These are phyloP conservation scores for Semaprochilodus insignis DNA, from an alignment of 2,797 vertebrate genomes.

Conservation along the genomic window DNA sequence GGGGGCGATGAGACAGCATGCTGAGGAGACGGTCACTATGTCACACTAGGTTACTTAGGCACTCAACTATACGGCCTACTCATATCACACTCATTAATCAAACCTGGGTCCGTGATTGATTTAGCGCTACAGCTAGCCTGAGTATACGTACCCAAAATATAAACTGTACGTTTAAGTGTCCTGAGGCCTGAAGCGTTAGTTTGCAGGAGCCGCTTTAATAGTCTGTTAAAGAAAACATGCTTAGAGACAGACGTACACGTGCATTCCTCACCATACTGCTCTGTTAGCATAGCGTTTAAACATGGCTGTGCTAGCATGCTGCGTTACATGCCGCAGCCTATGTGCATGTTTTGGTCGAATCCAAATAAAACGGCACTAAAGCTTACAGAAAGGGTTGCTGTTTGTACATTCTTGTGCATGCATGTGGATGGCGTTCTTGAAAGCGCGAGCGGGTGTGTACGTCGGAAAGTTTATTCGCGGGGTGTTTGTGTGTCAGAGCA, in stretches of 20 bases:
- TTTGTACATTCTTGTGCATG: constrained; percentile 41
- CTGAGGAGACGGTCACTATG: constrained; percentile 27
- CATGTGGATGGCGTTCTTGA: neutral
- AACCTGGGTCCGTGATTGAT: neutral
- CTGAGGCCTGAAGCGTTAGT: neutral
- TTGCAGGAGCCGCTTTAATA: constrained; percentile 19
- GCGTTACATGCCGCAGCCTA: neutral
- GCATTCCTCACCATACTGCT: constrained; percentile 8
- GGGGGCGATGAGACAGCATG: constrained; percentile 10
- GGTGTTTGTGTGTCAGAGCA: constrained; percentile 42
- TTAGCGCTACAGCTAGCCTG: neutral
- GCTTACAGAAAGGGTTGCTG: constrained; percentile 1
- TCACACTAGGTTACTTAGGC: constrained; percentile 28
- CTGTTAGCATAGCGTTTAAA: constrained; percentile 1
- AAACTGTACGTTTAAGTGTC: constrained; percentile 1
- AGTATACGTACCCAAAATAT: constrained; percentile 15
- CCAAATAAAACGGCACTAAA: constrained; percentile 22
- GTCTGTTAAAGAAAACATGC: constrained; percentile 14
- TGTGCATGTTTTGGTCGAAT: constrained; percentile 1
- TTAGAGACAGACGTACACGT: constrained; percentile 20
- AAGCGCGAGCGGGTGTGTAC: constrained; percentile 11
- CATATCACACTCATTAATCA: constrained; percentile 45
- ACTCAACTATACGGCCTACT: constrained; percentile 16
- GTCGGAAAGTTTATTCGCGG: constrained; percentile 29
- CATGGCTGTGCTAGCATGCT: constrained; percentile 14